Evolutionary conservation across 2,797 vertebrate genomes (phyloP), one percentile per base, ranked within the genome.

Genomic region (Spinibarbus caldwelli): DNA sequence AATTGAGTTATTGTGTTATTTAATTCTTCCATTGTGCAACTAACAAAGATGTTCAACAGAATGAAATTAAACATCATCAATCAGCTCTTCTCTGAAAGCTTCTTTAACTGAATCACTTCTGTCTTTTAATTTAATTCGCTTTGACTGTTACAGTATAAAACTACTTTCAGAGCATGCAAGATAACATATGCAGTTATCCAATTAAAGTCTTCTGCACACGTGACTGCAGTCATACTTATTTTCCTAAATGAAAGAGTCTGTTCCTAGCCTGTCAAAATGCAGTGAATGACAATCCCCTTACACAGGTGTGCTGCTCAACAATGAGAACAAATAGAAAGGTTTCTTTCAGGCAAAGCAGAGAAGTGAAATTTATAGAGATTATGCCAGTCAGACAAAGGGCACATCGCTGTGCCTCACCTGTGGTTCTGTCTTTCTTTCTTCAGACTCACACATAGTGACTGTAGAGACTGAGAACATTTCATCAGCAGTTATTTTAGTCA

Each of bases 281-380:
- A n/a, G 1, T 26, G 23, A n/a, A n/a, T 12, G 23, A 2, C 54
- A 59, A 5, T 59, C 54, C 4, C 10, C 21, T 57, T 21, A n/a
- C 52, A 57, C 52, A 57, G 52, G 21, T 9, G 52, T 57, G 21
- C 21, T 1, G 10, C 52, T 57, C 21, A 57, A n/a, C 52, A 57
- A 57, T 57, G 52, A 57, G 52, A 57, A 57, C 52, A n/a, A n/a
- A 57, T 57, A 57, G 49, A 54, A 54, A 54, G 49, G 49, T 52
- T 52, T 52, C 49, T 52, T 52, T 21, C 19, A 54, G 19, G 21
- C 52, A 8, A 19, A 54, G 52, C 52, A 1, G 83, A 80, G 38
- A 70, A 76, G 87, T 83, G 85, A 83, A 81, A 88, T 86, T 78
- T 75, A 79, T 84, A 70, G 57, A 78, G 79, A 87, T 87, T 78